A percentile compares a stretch with the other conserved stretches of the same genome.
These are phyloP conservation scores for Lindbergichthys nudifrons DNA, from an alignment of 2,797 vertebrate species.

Conservation along the genomic window DNA sequence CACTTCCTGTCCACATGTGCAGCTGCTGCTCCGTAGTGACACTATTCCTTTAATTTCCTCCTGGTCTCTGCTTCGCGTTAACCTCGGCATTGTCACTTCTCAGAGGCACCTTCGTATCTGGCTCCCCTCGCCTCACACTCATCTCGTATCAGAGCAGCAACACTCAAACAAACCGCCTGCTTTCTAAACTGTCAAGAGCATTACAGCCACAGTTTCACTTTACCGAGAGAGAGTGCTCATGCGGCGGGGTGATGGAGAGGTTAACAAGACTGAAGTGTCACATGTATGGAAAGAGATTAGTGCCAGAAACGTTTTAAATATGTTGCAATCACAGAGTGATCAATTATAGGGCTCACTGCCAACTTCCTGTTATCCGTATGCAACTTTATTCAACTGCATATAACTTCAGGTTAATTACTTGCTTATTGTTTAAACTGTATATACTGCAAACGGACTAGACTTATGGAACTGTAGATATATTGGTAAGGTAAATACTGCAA, in stretches of 20 bases:
- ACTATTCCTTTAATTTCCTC: conserved; percentile 36
- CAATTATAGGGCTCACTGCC: not conserved
- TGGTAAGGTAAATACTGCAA: too few species aligned
- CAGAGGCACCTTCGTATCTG: conserved; percentile 53
- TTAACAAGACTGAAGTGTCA: conserved; percentile 10
- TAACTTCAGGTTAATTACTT: not conserved
- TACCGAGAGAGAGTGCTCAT: not conserved
- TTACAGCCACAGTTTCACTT: not conserved
- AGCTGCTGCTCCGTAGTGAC: conserved; percentile 11
- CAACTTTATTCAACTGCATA: not conserved
- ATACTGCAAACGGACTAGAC: not conserved
- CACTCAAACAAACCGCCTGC: conserved; percentile 6
- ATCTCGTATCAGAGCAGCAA: conserved; percentile 43
- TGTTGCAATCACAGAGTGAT: not conserved
- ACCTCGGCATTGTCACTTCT: conserved; percentile 17
- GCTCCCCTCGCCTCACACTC: conserved; percentile 66
- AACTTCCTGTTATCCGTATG: not conserved
- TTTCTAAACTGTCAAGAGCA: conserved; percentile 30
- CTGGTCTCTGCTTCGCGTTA: conserved; percentile 19
- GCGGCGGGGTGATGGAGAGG: not conserved
- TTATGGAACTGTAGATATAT: not conserved
- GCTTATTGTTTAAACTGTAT: not conserved
- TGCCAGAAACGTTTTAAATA: conserved; percentile 2
- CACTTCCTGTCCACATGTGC: conserved; percentile 44
- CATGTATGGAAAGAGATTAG: conserved; percentile 9